Evolutionary conservation across 2,113 vertebrate genomes (phyloP).

Genomic region (Meleagris gallopavo): DNA sequence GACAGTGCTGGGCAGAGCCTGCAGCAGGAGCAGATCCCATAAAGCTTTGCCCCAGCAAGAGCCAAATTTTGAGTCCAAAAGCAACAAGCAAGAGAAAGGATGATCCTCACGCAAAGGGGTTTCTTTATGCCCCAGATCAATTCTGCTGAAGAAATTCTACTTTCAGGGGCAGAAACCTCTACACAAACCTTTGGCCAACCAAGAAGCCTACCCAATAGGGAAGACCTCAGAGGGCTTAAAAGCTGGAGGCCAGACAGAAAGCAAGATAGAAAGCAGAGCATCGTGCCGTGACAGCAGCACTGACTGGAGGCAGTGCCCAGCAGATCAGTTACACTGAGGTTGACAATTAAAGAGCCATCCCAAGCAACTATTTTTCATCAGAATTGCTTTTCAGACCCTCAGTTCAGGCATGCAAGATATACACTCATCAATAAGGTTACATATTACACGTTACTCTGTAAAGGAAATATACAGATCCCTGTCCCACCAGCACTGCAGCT

Average conservation of each 20-base stretch:
- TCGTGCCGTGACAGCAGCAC: background rate
- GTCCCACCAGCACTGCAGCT: background rate
- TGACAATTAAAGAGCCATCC: slow-evolving; percentile 35
- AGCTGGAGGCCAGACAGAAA: background rate
- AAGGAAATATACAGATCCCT: background rate
- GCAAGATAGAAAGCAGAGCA: background rate
- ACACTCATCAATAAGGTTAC: background rate
- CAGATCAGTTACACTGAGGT: background rate
- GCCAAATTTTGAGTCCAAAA: background rate
- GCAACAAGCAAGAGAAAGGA: background rate
- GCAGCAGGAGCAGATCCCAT: rapidly evolving
- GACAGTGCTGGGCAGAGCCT: rapidly evolving
- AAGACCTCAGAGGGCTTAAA: background rate
- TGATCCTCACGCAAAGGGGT: background rate
- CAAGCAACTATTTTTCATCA: slow-evolving; percentile 17
- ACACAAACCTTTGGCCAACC: rapidly evolving
- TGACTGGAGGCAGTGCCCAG: rapidly evolving
- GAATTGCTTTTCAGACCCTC: slow-evolving; percentile 35
- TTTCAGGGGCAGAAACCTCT: background rate
- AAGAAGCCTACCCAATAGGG: background rate
- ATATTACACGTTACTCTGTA: background rate
- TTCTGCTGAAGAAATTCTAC: background rate
- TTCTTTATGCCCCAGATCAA: background rate
- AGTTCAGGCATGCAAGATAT: background rate
- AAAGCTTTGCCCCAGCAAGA: background rate